Conservation (phyloP, 2,888 invertebrate species). For the Coenonympha glycerion region DNA sequence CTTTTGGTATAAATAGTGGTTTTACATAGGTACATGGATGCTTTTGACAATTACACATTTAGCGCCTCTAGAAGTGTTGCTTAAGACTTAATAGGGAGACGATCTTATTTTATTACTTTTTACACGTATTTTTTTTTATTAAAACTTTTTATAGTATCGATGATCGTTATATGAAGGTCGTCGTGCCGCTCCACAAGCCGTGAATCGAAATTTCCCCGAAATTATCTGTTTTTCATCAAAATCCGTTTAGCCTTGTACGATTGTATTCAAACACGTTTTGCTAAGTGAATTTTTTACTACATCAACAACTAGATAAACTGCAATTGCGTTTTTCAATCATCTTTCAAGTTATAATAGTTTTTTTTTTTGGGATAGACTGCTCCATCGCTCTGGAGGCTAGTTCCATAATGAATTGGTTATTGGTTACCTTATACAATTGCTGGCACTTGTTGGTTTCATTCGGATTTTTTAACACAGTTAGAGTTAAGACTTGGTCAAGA, state of each 20-base stretch:
- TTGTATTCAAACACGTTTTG: not conserved
- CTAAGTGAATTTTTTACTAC: conserved; percentile 5
- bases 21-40: too few relatives aligned
- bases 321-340: not conserved
- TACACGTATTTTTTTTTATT: not conserved
- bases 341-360: not conserved
- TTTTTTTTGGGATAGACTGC: not conserved
- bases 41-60: too few relatives aligned
- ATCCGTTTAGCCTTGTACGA: conserved; percentile 4
- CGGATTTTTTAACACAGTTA: too few relatives aligned
- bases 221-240: conserved; percentile 5
- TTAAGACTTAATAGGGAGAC: too few relatives aligned
- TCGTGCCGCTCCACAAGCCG: not conserved
- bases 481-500: too few relatives aligned
- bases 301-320: not conserved
- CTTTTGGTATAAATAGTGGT: too few relatives aligned
- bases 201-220: conserved; percentile 5
- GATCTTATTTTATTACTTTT: too few relatives aligned
- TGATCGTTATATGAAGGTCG: not conserved
- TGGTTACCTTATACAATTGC: too few relatives aligned
- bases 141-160: not conserved
- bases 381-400: not conserved
- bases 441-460: too few relatives aligned
- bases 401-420: too few relatives aligned
- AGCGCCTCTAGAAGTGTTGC: too few relatives aligned